These are phyloP conservation scores for Elegia similella DNA, from an alignment of 2,888 invertebrate genomes.

Conservation along the genomic window DNA sequence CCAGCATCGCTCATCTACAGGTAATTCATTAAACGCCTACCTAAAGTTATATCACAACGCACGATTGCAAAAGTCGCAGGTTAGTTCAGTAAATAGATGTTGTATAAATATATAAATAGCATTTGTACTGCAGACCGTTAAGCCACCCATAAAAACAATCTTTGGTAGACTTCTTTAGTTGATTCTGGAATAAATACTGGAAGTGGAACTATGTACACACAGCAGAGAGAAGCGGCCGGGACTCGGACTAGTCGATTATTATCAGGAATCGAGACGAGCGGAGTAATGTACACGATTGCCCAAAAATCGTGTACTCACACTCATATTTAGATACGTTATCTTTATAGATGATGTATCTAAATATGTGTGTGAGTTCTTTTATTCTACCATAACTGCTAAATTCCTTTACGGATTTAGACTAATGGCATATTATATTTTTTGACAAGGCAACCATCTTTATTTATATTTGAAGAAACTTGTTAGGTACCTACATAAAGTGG, in stretches of 20 bases:
- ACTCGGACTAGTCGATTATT: slow-evolving; percentile 12
- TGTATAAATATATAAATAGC: slow-evolving; percentile 15
- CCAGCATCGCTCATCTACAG: too few relatives aligned
- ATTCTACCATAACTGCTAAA: too few relatives aligned
- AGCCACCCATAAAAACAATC: slow-evolving; percentile 2
- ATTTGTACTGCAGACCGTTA: slow-evolving; percentile 13
- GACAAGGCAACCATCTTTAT: too few relatives aligned
- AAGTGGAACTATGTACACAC: background rate
- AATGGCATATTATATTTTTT: too few relatives aligned
- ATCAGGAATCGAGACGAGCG: background rate
- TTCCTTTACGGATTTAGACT: too few relatives aligned
- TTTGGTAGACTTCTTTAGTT: slow-evolving; percentile 14
- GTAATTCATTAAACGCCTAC: background rate
- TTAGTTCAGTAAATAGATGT: background rate
- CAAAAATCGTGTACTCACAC: too few relatives aligned
- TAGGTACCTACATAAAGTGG: too few relatives aligned
- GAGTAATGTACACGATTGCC: too few relatives aligned
- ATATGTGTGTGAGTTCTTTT: too few relatives aligned
- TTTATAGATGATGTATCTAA: too few relatives aligned
- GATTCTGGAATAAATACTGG: slow-evolving; percentile 11
- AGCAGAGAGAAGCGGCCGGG: background rate
- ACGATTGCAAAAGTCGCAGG: background rate
- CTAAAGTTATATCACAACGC: slow-evolving; percentile 17
- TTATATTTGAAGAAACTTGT: too few relatives aligned
- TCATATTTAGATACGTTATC: too few relatives aligned